A percentile compares a stretch with the other conserved stretches of the same genome.
Conservation (phyloP, 2,797 vertebrate genomes). For the Bucorvus abyssinicus region DNA sequence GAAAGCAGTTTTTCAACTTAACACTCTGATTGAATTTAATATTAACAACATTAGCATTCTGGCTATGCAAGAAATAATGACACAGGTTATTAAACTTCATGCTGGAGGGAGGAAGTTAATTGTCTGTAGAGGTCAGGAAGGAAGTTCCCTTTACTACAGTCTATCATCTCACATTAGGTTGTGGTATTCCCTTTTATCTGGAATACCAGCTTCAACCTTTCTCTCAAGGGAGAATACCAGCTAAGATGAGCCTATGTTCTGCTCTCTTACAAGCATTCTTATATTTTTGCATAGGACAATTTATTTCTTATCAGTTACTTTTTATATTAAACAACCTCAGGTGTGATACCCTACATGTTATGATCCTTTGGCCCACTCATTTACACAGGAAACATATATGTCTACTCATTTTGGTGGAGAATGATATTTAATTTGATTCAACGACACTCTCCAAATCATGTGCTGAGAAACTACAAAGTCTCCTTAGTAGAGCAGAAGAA, state of each 20-base stretch:
- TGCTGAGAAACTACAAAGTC: neutral
- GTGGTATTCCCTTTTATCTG: neutral
- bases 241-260: neutral
- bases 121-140: slow-evolving; percentile 40
- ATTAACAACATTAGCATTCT: slow-evolving; percentile 36
- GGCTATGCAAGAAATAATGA: slow-evolving; percentile 13
- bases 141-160: neutral
- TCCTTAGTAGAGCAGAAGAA: neutral
- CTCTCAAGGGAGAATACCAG: neutral
- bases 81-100: slow-evolving; percentile 42
- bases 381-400: neutral
- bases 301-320: neutral
- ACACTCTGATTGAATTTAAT: slow-evolving; percentile 18
- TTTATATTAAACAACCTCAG: neutral
- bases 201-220: neutral
- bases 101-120: slow-evolving; percentile 35
- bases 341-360: neutral
- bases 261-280: neutral
- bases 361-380: neutral
- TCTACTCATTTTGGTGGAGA: neutral
- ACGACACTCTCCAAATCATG: neutral
- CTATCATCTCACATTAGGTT: neutral
- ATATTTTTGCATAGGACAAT: neutral
- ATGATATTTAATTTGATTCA: neutral
- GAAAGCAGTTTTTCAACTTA: slow-evolving; percentile 3